Percentiles rank a stretch among this genome's conserved stretches.
Evolutionary conservation across 2,113 vertebrate genomes (phyloP).

Genomic region (Paralichthys olivaceus): DNA sequence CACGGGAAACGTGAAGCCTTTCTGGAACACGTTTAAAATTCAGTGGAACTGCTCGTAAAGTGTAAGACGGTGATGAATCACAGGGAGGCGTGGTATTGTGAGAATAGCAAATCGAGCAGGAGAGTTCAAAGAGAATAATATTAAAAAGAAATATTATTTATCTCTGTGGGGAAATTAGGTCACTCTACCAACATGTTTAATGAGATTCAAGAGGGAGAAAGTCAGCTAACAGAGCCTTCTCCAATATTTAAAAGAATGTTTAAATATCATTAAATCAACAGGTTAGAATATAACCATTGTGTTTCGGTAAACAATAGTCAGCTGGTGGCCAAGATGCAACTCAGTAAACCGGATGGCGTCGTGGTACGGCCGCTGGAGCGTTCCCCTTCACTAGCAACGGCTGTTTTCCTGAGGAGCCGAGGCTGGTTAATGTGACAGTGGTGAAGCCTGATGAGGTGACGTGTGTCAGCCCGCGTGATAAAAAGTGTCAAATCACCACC

Average conservation of each 20-base stretch:
- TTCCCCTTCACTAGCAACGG: too few species aligned
- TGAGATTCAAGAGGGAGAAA: conserved; percentile 5
- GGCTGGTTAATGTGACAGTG: not conserved
- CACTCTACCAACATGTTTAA: conserved; percentile 22
- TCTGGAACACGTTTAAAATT: conserved; percentile 22
- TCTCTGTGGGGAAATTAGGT: conserved; percentile 51
- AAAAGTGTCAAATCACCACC: not conserved
- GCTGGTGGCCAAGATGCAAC: not conserved
- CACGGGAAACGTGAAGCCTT: not conserved
- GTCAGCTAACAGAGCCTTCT: not conserved
- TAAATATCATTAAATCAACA: not conserved
- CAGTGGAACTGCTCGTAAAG: conserved; percentile 18
- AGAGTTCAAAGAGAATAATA: conserved; percentile 58
- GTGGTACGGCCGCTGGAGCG: too few species aligned
- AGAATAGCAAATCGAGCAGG: conserved; percentile 27
- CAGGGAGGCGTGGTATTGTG: conserved; percentile 5
- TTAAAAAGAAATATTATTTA: conserved; percentile 37
- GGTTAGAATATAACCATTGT: not conserved
- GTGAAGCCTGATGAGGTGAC: not conserved
- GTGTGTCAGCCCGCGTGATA: not conserved
- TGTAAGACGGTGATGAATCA: conserved; percentile 16
- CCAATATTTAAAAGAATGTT: not conserved
- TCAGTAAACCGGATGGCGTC: not conserved
- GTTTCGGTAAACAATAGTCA: not conserved
- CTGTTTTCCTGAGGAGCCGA: not conserved